Evolutionary conservation across 1,140 invertebrate species (phyloP).

Genomic region (Dermatophagoides farinae): DNA sequence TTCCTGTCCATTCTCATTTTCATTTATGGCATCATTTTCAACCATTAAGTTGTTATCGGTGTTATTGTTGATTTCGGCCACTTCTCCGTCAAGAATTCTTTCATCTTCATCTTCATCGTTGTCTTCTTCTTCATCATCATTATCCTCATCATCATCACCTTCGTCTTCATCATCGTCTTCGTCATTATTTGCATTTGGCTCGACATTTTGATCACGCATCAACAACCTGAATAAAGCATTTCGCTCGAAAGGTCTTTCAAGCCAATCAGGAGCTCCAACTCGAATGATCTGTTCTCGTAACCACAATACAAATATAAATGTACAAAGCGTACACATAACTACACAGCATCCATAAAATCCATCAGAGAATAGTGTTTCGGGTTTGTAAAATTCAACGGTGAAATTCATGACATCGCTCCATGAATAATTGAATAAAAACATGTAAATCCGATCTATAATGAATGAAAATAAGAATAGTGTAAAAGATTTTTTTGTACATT

Average conservation of each 20-base stretch:
- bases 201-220: background rate
- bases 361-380: constrained; percentile 75
- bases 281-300: constrained; percentile 90
- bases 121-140: background rate
- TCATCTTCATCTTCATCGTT: background rate
- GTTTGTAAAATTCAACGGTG: constrained; percentile 74
- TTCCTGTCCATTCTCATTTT: background rate
- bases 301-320: constrained; percentile 93
- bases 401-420: constrained; percentile 52
- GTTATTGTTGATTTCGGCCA: background rate
- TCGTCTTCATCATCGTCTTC: background rate
- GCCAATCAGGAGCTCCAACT: constrained; percentile 85
- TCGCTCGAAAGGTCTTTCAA: constrained; percentile 27
- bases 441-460: constrained; percentile 50
- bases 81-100: too few relatives aligned
- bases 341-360: constrained; percentile 91
- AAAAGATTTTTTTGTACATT: background rate
- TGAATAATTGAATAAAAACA: constrained; percentile 71
- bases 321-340: constrained; percentile 82
- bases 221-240: too few relatives aligned
- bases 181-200: background rate
- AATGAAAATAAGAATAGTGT: constrained; percentile 8
- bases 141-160: background rate
- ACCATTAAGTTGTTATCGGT: background rate
- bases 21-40: background rate